phyloP scores from a whole-genome alignment of 2,113 vertebrate species.

The Poecile atricapillus region DNA sequence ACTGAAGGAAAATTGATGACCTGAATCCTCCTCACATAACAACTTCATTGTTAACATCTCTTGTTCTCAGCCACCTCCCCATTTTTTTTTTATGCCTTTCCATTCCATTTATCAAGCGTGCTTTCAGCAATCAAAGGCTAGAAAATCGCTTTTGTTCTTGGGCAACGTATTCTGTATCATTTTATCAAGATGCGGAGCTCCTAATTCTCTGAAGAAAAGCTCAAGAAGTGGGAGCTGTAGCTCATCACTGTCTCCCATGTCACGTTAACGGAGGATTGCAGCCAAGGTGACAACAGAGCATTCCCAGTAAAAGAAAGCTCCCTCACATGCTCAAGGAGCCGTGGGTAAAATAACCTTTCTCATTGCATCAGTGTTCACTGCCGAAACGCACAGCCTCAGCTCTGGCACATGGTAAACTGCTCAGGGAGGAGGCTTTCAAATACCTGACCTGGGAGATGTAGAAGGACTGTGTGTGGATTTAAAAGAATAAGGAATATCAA shows the following conservation, averaged over 20 bases:
- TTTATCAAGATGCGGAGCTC: background rate
- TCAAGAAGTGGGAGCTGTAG: background rate
- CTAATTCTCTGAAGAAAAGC: background rate
- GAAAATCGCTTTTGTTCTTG: background rate
- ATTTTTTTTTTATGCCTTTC: background rate
- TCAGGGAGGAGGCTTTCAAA: background rate
- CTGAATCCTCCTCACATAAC: constrained; percentile 30
- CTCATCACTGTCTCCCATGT: background rate
- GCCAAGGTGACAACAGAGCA: background rate
- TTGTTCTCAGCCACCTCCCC: background rate
- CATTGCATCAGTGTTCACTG: background rate
- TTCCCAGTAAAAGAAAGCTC: background rate
- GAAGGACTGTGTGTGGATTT: background rate
- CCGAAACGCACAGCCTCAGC: background rate
- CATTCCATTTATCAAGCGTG: constrained; percentile 42
- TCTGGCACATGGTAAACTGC: background rate
- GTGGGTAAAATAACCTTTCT: background rate
- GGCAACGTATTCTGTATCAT: background rate
- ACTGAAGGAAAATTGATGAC: constrained; percentile 61
- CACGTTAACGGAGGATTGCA: background rate
- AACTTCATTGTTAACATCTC: constrained; percentile 38
- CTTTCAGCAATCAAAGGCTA: constrained; percentile 5
- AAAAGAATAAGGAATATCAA: background rate
- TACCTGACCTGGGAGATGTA: background rate
- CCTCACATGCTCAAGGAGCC: background rate